Percentiles rank a stretch among this genome's conserved stretches.
These are phyloP conservation scores for Nestor notabilis DNA, from an alignment of 2,113 vertebrate species.

Conservation along the genomic window DNA sequence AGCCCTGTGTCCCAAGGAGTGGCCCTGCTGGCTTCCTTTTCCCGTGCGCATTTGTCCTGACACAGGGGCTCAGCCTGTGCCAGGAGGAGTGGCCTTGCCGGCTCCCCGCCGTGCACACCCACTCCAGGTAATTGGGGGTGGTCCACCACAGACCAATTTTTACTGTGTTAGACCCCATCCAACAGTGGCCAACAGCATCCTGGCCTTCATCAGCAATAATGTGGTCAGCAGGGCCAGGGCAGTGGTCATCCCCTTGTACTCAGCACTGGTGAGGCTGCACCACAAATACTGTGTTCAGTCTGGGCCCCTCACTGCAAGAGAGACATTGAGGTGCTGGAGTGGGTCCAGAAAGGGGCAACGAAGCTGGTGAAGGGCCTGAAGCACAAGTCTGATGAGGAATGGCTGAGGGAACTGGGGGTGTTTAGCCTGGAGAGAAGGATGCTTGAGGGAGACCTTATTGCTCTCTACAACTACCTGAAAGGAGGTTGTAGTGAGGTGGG, in stretches of 20 bases:
- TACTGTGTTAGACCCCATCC: too few relatives aligned
- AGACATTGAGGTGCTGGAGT: not conserved
- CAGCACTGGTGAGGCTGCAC: not conserved
- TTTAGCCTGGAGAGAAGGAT: not conserved
- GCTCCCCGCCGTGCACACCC: too few relatives aligned
- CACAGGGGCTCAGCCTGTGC: too few relatives aligned
- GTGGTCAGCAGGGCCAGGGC: not conserved
- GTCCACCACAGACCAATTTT: too few relatives aligned
- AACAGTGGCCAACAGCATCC: not conserved
- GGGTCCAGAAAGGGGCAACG: not conserved
- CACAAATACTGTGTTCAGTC: accelerated
- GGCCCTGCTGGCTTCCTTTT: too few relatives aligned
- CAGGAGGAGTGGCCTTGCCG: too few relatives aligned
- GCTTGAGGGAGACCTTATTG: not conserved
- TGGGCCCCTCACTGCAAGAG: not conserved
- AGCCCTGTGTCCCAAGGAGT: too few relatives aligned
- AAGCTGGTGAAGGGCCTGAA: not conserved
- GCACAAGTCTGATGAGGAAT: not conserved
- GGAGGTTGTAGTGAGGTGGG: not conserved
- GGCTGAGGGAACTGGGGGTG: not conserved
- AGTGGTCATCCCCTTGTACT: not conserved
- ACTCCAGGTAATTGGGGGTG: too few relatives aligned
- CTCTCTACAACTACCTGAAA: not conserved
- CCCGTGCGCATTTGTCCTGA: too few relatives aligned
- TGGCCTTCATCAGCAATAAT: not conserved